A percentile compares a stretch with the other conserved stretches of the same genome.
phyloP scores from a whole-genome alignment of 35 echinoderm and acorn worm species.

The Ptychodera flava region DNA sequence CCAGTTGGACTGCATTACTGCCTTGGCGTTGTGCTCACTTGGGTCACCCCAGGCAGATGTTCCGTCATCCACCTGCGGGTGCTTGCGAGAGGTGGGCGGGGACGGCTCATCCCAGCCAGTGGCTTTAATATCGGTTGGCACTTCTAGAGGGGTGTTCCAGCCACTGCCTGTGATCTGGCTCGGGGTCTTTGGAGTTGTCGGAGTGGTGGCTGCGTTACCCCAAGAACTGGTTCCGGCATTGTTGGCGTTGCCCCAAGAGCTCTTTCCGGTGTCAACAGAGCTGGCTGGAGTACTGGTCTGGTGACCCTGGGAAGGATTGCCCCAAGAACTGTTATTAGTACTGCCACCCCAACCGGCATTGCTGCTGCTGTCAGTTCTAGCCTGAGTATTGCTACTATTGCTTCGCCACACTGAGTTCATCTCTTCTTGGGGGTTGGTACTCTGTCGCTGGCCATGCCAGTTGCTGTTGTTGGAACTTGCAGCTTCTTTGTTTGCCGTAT shows the following conservation, averaged over 20 bases:
- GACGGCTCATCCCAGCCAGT: constrained; percentile 75
- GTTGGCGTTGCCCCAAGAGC: constrained; percentile 25
- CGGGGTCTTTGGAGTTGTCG: constrained; percentile 15
- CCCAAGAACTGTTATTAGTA: constrained; percentile 39
- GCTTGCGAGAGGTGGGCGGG: constrained; percentile 12
- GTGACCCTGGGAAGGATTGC: constrained; percentile 31
- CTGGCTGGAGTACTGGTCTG: constrained; percentile 32
- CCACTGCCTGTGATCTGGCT: constrained; percentile 4
- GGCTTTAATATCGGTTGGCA: constrained; percentile 60
- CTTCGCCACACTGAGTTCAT: constrained; percentile 62
- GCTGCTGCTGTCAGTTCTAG: constrained; percentile 12
- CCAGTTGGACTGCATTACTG: constrained; percentile 3
- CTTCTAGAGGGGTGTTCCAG: constrained; percentile 37
- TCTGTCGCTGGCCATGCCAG: neutral
- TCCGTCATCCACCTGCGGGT: constrained; percentile 70
- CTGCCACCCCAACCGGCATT: constrained; percentile 23
- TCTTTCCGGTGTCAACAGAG: neutral
- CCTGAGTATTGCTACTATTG: constrained; percentile 9
- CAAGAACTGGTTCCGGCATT: constrained; percentile 28
- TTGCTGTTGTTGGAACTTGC: neutral
- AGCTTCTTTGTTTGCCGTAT: constrained; percentile 6
- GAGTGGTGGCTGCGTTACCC: constrained; percentile 4
- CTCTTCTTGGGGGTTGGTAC: constrained; percentile 21
- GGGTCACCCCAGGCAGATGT: constrained; percentile 91
- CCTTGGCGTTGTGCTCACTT: constrained; percentile 68